Percentiles rank a stretch among this genome's conserved stretches.
Evolutionary conservation across 2,113 vertebrate genomes (phyloP).

Genomic region (Porphyrio hochstetteri): DNA sequence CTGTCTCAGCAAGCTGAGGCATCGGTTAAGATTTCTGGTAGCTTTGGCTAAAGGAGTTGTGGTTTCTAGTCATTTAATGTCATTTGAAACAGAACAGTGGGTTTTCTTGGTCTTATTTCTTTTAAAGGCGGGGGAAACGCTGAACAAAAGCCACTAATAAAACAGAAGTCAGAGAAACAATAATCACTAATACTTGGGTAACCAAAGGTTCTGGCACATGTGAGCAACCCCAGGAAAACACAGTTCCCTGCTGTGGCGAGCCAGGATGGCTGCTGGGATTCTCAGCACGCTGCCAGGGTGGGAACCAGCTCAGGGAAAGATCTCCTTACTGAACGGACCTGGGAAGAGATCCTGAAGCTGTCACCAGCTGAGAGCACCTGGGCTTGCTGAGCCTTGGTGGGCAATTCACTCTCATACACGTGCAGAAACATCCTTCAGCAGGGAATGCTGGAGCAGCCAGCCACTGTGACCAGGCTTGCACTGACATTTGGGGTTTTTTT

Average conservation of each 20-base stretch:
- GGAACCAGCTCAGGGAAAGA: neutral
- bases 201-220: neutral
- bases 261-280: neutral
- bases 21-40: slow-evolving; percentile 64
- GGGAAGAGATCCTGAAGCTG: neutral
- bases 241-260: neutral
- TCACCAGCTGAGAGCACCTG: neutral
- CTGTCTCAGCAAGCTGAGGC: slow-evolving; percentile 59
- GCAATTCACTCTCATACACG: rapidly evolving
- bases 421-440: neutral
- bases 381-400: neutral
- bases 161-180: neutral
- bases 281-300: neutral
- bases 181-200: neutral
- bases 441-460: rapidly evolving
- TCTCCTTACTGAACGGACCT: neutral
- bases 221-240: neutral
- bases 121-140: neutral
- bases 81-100: slow-evolving; percentile 59
- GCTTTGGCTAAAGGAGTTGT: slow-evolving; percentile 69
- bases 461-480: neutral
- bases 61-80: slow-evolving; percentile 68
- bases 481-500: neutral
- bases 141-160: slow-evolving; percentile 26
- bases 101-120: neutral